A percentile compares a stretch with the other conserved stretches of the same genome.
phyloP scores from a whole-genome alignment of 2,797 vertebrate genomes.

The Mormyrops attenuatus region DNA sequence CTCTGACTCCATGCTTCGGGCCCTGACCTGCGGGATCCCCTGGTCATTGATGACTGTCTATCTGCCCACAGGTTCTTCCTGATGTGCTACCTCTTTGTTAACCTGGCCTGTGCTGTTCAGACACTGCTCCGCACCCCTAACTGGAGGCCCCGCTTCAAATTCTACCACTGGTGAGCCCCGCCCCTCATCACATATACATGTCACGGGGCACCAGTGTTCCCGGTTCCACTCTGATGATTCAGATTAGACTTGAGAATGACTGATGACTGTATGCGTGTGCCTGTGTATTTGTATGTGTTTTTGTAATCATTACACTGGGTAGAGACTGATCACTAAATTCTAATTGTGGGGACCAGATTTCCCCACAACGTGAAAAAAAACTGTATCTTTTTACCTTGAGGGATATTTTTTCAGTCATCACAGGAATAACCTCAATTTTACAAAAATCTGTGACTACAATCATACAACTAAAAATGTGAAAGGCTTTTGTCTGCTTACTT shows the following conservation, averaged over 20 bases:
- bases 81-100: conserved; percentile 96
- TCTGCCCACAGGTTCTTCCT: conserved; percentile 80
- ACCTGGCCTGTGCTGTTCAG: conserved; percentile 90
- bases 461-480: neutral
- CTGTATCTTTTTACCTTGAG: neutral
- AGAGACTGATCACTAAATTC: too few relatives aligned
- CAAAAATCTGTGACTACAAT: neutral
- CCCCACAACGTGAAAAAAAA: neutral
- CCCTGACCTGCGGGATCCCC: neutral
- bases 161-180: conserved; percentile 80
- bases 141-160: conserved; percentile 94
- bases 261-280: neutral
- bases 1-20: neutral
- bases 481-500: neutral
- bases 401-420: neutral
- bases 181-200: neutral
- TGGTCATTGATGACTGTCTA: neutral
- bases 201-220: neutral
- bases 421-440: neutral
- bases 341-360: neutral
- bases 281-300: neutral
- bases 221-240: neutral
- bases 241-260: neutral
- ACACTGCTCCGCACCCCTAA: conserved; percentile 85
- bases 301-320: neutral